Evolutionary conservation across 2,888 invertebrate genomes (phyloP), one percentile per base, ranked within the genome.

Genomic region (Fragum whitleyi): DNA sequence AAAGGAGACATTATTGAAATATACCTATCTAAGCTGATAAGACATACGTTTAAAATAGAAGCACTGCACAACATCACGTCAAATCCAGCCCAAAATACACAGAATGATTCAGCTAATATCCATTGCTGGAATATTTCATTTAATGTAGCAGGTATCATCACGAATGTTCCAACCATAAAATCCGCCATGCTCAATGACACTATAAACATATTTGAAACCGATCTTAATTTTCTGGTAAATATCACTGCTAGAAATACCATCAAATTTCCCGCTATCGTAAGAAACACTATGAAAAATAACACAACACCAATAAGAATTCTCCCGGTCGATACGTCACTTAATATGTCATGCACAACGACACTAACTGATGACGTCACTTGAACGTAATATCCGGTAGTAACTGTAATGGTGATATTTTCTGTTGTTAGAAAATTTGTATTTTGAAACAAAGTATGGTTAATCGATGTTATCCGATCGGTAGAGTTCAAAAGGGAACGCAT

Each of bases 51-150:
- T 19, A 91, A 79, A 6, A 91, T 87, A 6, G 91, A 91, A 26
- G 91, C 90, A 59, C 90, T 90, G 57, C 87, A 88, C 71, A 91
- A 79, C 91, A 91, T 91, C 23, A 91, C 91, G 68, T 91, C 91
- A 80, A 89, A 91, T 7, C 90, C 90, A 9, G 88, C 90, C 91
- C 91, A 91, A 2, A 91, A 85, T 0, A 90, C 87, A 79, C 91
- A 91, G 75, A 90, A 90, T 16, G 59, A 76, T 9, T 86, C 77
- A 2, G 85, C 78, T 19, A 90, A 78, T 28, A 89, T 85, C 91
- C 91, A 91, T 28, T 86, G 84, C 32, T 86, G 83, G 47, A 88
- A 87, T 23, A 90, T 88, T 81, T 90, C 90, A 71, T 86, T 89
- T 19, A 90, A 75, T 2, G 90, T 87, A 5, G 89, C 90, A 0